phyloP scores from a whole-genome alignment of 2,888 invertebrate genomes.

The Rotaria magnacalcarata region DNA sequence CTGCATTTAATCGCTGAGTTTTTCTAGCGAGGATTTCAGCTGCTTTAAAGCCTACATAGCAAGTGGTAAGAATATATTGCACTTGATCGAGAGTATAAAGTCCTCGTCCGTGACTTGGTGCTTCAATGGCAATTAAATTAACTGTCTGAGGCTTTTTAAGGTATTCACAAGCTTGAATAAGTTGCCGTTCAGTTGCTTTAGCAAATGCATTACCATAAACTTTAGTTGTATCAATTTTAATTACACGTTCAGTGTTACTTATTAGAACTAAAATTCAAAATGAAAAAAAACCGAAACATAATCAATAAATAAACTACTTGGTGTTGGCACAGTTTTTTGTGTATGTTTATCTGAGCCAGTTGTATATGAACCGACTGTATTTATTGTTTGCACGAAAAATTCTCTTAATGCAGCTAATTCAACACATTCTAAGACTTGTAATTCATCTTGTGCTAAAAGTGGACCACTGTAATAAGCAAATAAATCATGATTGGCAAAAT shows the following conservation, averaged over 20 bases:
- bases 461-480: not conserved
- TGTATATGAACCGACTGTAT: not conserved
- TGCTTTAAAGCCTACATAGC: conserved; percentile 24
- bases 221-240: not conserved
- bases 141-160: not conserved
- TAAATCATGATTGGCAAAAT: conserved; percentile 31
- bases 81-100: not conserved
- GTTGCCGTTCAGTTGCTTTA: not conserved
- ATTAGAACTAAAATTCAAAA: not conserved
- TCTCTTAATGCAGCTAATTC: conserved; percentile 13
- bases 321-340: not conserved
- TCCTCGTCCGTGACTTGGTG: not conserved
- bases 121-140: conserved; percentile 27
- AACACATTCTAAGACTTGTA: conserved; percentile 29
- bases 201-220: conserved; percentile 31
- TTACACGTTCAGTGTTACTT: not conserved
- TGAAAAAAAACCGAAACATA: not conserved
- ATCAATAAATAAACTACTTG: not conserved
- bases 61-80: not conserved
- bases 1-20: not conserved
- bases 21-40: not conserved
- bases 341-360: not conserved
- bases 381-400: not conserved
- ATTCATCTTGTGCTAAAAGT: conserved; percentile 29
- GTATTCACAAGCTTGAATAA: not conserved